Evolutionary conservation across 2,113 vertebrate species (phyloP).

Genomic region (Nycticorax nycticorax): DNA sequence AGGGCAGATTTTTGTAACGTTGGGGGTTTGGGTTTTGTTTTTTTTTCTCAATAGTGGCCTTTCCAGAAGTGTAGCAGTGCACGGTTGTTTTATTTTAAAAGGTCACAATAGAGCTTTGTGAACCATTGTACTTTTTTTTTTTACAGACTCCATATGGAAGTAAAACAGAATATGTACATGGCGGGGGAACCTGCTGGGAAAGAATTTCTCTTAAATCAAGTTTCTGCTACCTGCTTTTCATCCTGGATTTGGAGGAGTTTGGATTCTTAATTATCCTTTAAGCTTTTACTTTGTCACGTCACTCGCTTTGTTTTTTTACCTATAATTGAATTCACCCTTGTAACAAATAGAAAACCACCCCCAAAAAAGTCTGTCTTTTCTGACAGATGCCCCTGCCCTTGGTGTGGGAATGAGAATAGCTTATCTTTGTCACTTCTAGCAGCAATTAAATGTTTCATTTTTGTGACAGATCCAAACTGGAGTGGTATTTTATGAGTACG

Average conservation of each 20-base stretch:
- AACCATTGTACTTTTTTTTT: not conserved
- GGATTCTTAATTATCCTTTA: not conserved
- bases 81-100: slow-evolving; percentile 45
- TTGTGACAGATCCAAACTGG: slow-evolving; percentile 53
- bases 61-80: slow-evolving; percentile 17
- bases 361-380: not conserved
- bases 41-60: not conserved
- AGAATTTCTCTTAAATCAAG: not conserved
- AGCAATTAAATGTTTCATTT: slow-evolving; percentile 51
- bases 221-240: slow-evolving; percentile 30
- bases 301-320: not conserved
- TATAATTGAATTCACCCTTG: not conserved
- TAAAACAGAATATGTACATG: not conserved
- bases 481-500: slow-evolving; percentile 39
- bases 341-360: not conserved
- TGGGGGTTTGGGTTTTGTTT: too few species aligned
- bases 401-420: slow-evolving; percentile 9
- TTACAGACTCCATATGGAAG: slow-evolving; percentile 41
- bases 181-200: not conserved
- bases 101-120: slow-evolving; percentile 41
- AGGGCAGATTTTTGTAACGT: not conserved
- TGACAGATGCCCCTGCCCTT: not conserved
- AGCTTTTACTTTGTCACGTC: not conserved
- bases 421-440: slow-evolving; percentile 47
- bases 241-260: not conserved